phyloP scores from a whole-genome alignment of 2,797 vertebrate genomes.

The Selene dorsalis region DNA sequence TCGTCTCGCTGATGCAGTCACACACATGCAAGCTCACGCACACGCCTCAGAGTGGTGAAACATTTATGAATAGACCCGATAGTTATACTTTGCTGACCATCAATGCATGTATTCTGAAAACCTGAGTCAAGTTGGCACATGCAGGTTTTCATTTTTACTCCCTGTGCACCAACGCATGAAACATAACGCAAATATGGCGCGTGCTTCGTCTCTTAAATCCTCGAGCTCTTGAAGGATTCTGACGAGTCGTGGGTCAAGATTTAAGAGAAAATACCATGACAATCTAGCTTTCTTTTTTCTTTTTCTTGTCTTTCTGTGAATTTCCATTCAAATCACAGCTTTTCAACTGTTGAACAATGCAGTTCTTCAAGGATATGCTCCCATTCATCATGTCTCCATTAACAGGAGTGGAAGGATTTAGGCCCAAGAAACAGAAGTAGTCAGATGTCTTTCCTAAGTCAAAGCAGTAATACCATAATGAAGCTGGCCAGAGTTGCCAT shows the following conservation, averaged over 20 bases:
- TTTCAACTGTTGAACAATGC: constrained; percentile 15
- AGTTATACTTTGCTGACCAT: constrained; percentile 55
- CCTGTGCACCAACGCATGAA: constrained; percentile 7
- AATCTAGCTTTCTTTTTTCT: not conserved
- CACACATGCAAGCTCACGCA: not conserved
- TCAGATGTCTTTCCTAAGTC: not conserved
- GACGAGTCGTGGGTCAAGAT: constrained; percentile 24
- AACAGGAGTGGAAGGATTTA: not conserved
- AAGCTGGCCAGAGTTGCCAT: too few species aligned
- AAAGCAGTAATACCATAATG: not conserved
- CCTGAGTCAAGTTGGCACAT: constrained; percentile 32
- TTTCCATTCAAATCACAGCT: not conserved
- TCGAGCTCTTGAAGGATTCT: constrained; percentile 22
- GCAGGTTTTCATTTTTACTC: not conserved
- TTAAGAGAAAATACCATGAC: not conserved
- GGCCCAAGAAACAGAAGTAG: not conserved
- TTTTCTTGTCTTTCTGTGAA: constrained; percentile 10
- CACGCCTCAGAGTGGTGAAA: constrained; percentile 39
- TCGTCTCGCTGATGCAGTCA: constrained; percentile 28
- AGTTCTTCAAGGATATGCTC: constrained; percentile 9
- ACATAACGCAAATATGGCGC: not conserved
- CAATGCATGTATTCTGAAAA: constrained; percentile 1
- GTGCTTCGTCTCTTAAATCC: constrained; percentile 6
- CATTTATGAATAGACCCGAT: constrained; percentile 56
- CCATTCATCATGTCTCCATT: not conserved